Percentiles rank a stretch among this genome's conserved stretches.
These are phyloP conservation scores for Perithous albicinctus DNA, from an alignment of 2,888 invertebrate genomes.

Conservation along the genomic window DNA sequence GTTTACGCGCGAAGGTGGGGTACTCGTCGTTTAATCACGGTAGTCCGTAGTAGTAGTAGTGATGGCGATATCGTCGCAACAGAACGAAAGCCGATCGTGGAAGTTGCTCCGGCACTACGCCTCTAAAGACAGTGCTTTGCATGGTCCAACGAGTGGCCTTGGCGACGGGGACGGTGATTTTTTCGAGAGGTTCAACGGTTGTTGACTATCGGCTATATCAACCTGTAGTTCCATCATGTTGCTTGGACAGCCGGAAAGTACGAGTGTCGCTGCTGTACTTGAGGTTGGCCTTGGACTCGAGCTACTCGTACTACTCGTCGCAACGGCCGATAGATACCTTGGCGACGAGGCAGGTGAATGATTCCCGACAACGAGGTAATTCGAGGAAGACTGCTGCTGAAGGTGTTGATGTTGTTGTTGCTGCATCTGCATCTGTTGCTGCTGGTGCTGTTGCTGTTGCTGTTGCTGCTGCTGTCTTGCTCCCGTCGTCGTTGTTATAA, in stretches of 20 bases:
- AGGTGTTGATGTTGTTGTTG: constrained; percentile 85
- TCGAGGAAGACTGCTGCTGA: constrained; percentile 83
- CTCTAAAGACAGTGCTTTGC: constrained; percentile 84
- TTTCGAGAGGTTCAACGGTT: constrained; percentile 95
- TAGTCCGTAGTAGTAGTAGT: constrained; percentile 39
- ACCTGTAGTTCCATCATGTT: constrained; percentile 92
- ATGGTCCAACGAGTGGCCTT: constrained; percentile 86
- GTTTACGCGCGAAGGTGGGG: constrained; percentile 65
- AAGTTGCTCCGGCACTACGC: constrained; percentile 80
- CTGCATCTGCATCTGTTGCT: constrained; percentile 82
- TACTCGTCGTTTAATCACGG: constrained; percentile 61
- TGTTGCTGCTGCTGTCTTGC: constrained; percentile 83
- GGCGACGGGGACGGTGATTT: constrained; percentile 93
- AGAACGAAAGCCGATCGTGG: constrained; percentile 5
- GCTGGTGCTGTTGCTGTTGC: constrained; percentile 83
- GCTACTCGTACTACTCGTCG: constrained; percentile 80
- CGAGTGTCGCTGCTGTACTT: constrained; percentile 81
- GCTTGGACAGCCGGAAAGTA: constrained; percentile 83
- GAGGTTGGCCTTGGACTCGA: constrained; percentile 81
- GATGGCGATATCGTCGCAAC: constrained; percentile 16
- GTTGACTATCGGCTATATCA: constrained; percentile 92
- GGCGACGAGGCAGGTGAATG: constrained; percentile 81
- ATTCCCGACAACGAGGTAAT: constrained; percentile 84
- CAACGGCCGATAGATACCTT: constrained; percentile 84
- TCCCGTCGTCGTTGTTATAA: constrained; percentile 88